A percentile compares a stretch with the other conserved stretches of the same genome.
Conservation (phyloP, 2,113 vertebrate genomes). For the Mesocricetus auratus region DNA sequence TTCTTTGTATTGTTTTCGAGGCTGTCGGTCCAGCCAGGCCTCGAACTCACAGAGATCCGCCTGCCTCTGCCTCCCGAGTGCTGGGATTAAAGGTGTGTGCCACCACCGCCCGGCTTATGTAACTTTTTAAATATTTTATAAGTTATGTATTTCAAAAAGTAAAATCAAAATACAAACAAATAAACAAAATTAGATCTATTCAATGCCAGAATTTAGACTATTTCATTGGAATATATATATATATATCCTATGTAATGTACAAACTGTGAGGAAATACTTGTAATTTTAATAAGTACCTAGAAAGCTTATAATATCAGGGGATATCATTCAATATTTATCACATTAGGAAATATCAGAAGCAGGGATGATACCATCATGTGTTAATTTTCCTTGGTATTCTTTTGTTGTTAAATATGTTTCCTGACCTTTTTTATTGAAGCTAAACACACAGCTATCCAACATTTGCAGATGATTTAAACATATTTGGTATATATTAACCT, state of each 20-base stretch:
- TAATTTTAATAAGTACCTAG: background rate
- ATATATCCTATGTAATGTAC: background rate
- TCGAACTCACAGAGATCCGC: too few species aligned
- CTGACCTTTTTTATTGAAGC: background rate
- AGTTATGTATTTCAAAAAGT: too few species aligned
- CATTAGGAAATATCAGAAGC: background rate
- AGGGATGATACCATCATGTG: background rate
- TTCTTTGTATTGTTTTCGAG: too few species aligned
- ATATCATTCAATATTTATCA: background rate
- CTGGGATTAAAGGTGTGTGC: too few species aligned
- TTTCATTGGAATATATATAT: background rate
- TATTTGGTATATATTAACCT: background rate
- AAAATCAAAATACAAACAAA: too few species aligned
- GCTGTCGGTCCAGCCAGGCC: too few species aligned
- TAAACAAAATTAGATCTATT: background rate
- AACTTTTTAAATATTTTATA: constrained; percentile 15
- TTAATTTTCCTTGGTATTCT: background rate
- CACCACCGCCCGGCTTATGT: too few species aligned
- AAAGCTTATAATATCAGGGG: background rate
- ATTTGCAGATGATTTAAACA: background rate
- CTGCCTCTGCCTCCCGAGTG: too few species aligned
- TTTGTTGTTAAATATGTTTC: background rate
- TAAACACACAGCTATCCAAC: background rate
- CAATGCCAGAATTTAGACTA: background rate
- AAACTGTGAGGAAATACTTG: background rate